These are phyloP conservation scores for Oenanthe oenanthe DNA, from an alignment of 2,113 vertebrate species.

Conservation along the genomic window DNA sequence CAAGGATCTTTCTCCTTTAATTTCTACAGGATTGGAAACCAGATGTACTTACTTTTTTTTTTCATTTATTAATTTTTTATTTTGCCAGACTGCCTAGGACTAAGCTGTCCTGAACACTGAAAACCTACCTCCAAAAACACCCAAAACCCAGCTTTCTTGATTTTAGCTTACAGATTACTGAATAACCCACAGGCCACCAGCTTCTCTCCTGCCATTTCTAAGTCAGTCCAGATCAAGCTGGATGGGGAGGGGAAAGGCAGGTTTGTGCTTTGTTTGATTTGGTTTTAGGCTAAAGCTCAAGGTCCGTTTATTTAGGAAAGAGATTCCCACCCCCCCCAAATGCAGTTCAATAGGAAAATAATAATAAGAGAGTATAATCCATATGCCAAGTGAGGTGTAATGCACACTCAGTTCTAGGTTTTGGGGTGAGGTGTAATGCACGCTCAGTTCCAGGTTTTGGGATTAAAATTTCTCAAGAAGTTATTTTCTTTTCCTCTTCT, in stretches of 20 bases:
- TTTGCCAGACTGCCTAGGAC: not conserved
- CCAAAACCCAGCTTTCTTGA: not conserved
- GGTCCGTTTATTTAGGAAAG: not conserved
- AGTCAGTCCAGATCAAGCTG: not conserved
- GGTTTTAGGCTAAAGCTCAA: not conserved
- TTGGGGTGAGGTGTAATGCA: not conserved
- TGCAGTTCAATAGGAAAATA: not conserved
- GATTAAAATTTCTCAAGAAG: not conserved
- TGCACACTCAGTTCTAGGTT: not conserved
- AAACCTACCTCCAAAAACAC: not conserved
- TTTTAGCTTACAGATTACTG: not conserved
- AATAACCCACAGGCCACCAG: not conserved
- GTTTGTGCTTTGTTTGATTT: not conserved
- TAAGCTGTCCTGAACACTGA: not conserved
- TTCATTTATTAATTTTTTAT: not conserved
- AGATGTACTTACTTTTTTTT: not conserved
- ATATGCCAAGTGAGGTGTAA: not conserved
- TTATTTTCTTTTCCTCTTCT: not conserved
- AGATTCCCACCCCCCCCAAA: not conserved
- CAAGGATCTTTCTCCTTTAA: not conserved
- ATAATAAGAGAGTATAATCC: rapidly evolving
- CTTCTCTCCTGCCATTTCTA: not conserved
- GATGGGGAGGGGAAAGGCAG: not conserved
- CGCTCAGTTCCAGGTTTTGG: not conserved
- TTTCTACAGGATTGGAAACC: not conserved